Percentiles rank a stretch among this genome's conserved stretches.
These are phyloP conservation scores for Macrosoma leucophasiata DNA, from an alignment of 2,888 invertebrate genomes.

Conservation along the genomic window DNA sequence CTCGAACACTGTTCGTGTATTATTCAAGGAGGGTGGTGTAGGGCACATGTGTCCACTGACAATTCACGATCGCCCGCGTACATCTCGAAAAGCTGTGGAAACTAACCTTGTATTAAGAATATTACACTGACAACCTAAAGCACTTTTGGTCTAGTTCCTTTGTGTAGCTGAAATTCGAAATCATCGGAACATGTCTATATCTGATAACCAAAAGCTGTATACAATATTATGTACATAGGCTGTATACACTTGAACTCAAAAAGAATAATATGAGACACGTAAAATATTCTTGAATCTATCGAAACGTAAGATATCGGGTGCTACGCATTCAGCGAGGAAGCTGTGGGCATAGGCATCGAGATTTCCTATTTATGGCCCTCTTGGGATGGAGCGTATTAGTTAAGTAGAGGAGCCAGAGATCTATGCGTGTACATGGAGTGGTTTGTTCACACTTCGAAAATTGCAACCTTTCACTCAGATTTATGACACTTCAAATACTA, in stretches of 20 bases:
- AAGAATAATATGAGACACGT: constrained; percentile 41
- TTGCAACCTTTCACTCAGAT: too few species aligned
- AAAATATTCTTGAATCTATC: constrained; percentile 43
- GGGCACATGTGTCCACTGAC: constrained; percentile 58
- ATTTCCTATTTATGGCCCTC: constrained; percentile 40
- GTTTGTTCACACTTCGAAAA: too few species aligned
- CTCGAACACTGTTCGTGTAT: constrained; percentile 53
- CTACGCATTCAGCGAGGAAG: constrained; percentile 38
- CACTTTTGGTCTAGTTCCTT: too few species aligned
- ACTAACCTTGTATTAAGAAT: constrained; percentile 30
- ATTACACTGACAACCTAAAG: too few species aligned
- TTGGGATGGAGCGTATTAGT: constrained; percentile 35
- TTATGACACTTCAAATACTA: too few species aligned
- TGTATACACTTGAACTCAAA: too few species aligned
- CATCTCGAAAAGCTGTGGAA: constrained; percentile 28
- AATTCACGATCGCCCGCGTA: constrained; percentile 37
- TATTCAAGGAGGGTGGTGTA: constrained; percentile 50
- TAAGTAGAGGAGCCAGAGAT: constrained; percentile 28
- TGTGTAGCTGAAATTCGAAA: too few species aligned
- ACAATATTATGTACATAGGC: too few species aligned
- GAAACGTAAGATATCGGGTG: constrained; percentile 48
- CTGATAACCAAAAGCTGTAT: too few species aligned
- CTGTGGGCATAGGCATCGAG: constrained; percentile 35
- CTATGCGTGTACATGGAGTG: too few species aligned
- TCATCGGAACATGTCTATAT: too few species aligned